Percentiles rank a stretch among this genome's conserved stretches.
These are phyloP conservation scores for Fissipunctia ypsillon DNA, from an alignment of 2,888 invertebrate genomes.

Conservation along the genomic window DNA sequence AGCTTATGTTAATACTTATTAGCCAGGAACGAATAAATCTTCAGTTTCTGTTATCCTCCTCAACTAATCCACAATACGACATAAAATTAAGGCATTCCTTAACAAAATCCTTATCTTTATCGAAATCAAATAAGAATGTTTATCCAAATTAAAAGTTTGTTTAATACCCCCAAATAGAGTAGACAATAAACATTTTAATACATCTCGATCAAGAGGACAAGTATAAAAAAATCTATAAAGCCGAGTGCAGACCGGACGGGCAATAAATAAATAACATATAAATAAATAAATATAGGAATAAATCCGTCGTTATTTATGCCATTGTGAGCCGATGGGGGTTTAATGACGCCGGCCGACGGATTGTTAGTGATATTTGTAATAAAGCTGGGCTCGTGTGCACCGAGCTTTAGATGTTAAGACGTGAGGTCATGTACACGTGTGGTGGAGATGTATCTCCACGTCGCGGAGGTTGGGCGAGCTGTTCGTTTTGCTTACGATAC, in stretches of 20 bases:
- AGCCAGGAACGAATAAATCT: neutral
- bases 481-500: neutral
- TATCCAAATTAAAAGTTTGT: constrained; percentile 67
- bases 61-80: neutral
- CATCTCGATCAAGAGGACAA: constrained; percentile 56
- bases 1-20: too few relatives aligned
- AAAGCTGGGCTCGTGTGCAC: constrained; percentile 65
- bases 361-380: constrained; percentile 77
- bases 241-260: constrained; percentile 67
- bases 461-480: neutral
- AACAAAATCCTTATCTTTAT: constrained; percentile 48
- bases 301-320: constrained; percentile 83
- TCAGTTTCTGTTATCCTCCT: neutral
- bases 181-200: constrained; percentile 66
- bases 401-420: constrained; percentile 50
- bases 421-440: constrained; percentile 59
- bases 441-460: constrained; percentile 11
- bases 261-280: constrained; percentile 80
- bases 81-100: constrained; percentile 1
- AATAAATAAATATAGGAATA: constrained; percentile 81
- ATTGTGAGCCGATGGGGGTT: constrained; percentile 78
- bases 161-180: constrained; percentile 63
- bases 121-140: constrained; percentile 65
- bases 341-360: constrained; percentile 80
- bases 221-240: constrained; percentile 69